These are phyloP conservation scores for Stylophora pistillata DNA, from an alignment of 64 coral and sea anemone species.

Conservation along the genomic window DNA sequence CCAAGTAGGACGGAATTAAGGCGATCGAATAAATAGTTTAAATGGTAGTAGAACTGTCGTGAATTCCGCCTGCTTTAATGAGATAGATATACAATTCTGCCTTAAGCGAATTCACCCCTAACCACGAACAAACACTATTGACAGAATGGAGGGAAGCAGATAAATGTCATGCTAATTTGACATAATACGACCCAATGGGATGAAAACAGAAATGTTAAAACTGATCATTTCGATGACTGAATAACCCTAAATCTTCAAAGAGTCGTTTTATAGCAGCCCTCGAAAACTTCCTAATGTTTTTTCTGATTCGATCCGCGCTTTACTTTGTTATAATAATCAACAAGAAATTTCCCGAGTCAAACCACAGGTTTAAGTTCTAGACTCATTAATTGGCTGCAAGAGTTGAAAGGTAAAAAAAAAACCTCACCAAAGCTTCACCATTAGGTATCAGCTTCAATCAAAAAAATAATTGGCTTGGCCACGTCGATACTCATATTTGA, in stretches of 20 bases:
- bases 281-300: not conserved
- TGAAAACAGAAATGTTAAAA: not conserved
- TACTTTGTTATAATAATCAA: too few species aligned
- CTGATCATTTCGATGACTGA: not conserved
- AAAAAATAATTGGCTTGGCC: too few species aligned
- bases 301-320: not conserved
- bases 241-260: not conserved
- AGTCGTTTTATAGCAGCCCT: not conserved
- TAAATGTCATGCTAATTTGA: not conserved
- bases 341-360: too few species aligned
- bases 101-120: not conserved
- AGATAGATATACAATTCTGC: not conserved
- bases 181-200: not conserved
- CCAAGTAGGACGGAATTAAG: not conserved
- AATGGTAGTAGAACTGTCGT: not conserved
- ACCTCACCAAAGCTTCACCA: too few species aligned
- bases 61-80: not conserved
- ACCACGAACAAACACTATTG: not conserved
- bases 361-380: too few species aligned
- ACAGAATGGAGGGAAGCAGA: not conserved
- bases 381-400: too few species aligned
- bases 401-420: too few species aligned
- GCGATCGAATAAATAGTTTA: not conserved
- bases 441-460: too few species aligned
- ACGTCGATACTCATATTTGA: not conserved